phyloP scores from a whole-genome alignment of 1,140 invertebrate species.

The Halotydeus destructor region DNA sequence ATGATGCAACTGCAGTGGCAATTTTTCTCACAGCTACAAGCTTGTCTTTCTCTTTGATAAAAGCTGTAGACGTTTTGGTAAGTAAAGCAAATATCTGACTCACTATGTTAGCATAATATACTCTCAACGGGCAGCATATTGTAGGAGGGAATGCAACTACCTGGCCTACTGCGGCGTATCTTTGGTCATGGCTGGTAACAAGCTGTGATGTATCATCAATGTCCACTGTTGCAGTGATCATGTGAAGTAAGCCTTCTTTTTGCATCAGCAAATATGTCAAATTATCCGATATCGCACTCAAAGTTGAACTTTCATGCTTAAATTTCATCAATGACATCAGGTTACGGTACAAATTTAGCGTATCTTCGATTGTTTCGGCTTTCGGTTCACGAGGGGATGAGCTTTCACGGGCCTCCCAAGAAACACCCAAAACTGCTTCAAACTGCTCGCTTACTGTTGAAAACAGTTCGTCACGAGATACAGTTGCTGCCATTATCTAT shows the following conservation, averaged over 20 bases:
- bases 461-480: too few species aligned
- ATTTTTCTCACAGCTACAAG: neutral
- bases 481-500: too few species aligned
- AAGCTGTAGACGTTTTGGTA: neutral
- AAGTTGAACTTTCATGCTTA: too few species aligned
- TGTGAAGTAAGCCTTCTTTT: neutral
- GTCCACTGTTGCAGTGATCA: conserved; percentile 4
- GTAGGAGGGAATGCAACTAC: neutral
- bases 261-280: conserved; percentile 2
- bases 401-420: too few species aligned
- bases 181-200: conserved; percentile 1
- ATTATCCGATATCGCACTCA: too few species aligned
- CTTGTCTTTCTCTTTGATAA: neutral
- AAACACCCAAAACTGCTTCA: too few species aligned
- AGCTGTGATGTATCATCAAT: conserved; percentile 5
- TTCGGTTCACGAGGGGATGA: too few species aligned
- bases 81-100: neutral
- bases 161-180: neutral
- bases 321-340: too few species aligned
- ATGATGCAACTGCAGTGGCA: neutral
- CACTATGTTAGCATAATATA: neutral
- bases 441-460: too few species aligned
- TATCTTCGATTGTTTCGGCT: too few species aligned
- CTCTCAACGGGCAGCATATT: neutral
- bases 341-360: too few species aligned